Evolutionary conservation across 2,888 invertebrate genomes (phyloP), one percentile per base, ranked within the genome.

Genomic region (Cloeon dipterum): DNA sequence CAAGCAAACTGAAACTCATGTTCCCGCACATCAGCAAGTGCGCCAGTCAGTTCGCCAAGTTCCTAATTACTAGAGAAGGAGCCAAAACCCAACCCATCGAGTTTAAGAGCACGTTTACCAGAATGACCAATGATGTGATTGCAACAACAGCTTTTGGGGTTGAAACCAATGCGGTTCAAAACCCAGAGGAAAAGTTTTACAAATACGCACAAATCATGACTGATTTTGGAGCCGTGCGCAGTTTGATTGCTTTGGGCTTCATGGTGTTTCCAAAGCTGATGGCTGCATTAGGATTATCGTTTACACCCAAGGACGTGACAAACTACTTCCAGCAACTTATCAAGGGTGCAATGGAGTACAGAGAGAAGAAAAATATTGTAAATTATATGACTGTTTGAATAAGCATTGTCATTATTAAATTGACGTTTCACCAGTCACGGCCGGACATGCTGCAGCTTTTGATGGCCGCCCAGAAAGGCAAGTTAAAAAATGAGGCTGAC

Each of bases 131-230:
- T 37, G 45, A 46, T 29, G 42, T 46, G 4, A 46, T 46, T n/a
- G 45, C 45, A 4, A 41, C 46, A 2, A 32, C 41, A 11, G 45
- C 43, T 3, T 46, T 45, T 36, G 46, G 46, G 5, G 36, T 46
- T 4, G 36, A 41, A 20, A 34, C 33, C 25, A 40, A 45, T 32
- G 44, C 45, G 2, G 32, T 44, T 4, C 34, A 43, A 20, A 36
- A 45, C 8, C 38, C 38, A 3, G 32, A 42, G 8, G 43, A 43
- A 21, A 26, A 40, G 16, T 45, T 45, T 32, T 42, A 41, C 25
- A 33, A 26, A 21, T 42, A 40, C 37, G 42, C 42, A 3, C 37
- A 40, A 26, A n/a, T 34, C 3, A 8, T 32, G 2, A 39, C 39
- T 7, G 23, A 33, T 10, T 33, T 37, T n/a, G 29, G 35, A 19